phyloP scores from a whole-genome alignment of 2,113 vertebrate genomes.

The Equus przewalskii region DNA sequence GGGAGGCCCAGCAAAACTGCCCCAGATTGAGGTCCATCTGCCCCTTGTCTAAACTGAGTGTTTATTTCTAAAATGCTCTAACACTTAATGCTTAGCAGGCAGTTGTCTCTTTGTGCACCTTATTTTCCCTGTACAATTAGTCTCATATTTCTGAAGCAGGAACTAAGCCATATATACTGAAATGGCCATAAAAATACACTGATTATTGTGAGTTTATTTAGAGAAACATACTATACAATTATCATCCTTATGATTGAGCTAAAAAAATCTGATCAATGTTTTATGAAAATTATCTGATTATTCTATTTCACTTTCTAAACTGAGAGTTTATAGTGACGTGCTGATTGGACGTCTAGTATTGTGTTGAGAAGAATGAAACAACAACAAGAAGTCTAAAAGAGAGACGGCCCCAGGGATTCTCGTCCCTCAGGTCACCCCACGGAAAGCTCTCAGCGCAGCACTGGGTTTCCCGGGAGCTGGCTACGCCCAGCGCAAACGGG shows the following conservation, averaged over 20 bases:
- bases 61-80: neutral
- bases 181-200: neutral
- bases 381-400: neutral
- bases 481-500: too few species aligned
- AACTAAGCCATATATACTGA: neutral
- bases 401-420: neutral
- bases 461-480: neutral
- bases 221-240: neutral
- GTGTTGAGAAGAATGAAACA: constrained; percentile 58
- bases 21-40: fast-evolving
- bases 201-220: neutral
- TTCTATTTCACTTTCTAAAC: neutral
- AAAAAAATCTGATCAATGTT: neutral
- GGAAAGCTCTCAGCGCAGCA: neutral
- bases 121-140: neutral
- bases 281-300: neutral
- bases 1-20: neutral
- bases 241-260: neutral
- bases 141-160: neutral
- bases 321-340: neutral
- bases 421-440: neutral
- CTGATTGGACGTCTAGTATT: neutral
- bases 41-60: too few species aligned
- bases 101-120: neutral
- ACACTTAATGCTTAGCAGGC: fast-evolving